These are phyloP conservation scores for Cephalopachus bancanus DNA, from an alignment of 2,797 vertebrate genomes.

Conservation along the genomic window DNA sequence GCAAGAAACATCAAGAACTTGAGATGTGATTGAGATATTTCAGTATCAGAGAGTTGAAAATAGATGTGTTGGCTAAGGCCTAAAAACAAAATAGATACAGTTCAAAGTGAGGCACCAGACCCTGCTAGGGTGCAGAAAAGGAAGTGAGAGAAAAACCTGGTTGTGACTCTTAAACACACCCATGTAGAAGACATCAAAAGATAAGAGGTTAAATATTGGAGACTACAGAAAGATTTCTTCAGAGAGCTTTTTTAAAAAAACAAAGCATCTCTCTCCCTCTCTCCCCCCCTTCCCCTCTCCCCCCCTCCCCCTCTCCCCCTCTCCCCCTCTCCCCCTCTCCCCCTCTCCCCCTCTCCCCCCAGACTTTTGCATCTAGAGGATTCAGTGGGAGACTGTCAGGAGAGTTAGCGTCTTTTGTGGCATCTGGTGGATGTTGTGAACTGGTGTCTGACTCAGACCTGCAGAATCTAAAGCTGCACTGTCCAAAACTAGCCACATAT, in stretches of 20 bases:
- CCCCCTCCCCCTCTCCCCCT: too few relatives aligned
- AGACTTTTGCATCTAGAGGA: not conserved
- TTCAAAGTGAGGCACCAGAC: conserved; percentile 4
- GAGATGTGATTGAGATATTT: not conserved
- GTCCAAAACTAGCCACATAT: not conserved
- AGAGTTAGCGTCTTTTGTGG: not conserved
- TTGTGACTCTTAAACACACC: conserved; percentile 8
- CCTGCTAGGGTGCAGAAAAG: not conserved
- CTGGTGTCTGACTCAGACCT: not conserved
- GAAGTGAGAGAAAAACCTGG: conserved; percentile 33
- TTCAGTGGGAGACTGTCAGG: not conserved
- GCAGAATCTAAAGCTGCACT: not conserved
- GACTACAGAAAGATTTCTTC: not conserved
- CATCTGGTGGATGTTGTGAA: not conserved
- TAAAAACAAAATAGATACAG: not conserved
- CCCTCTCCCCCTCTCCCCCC: too few relatives aligned
- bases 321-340: too few relatives aligned
- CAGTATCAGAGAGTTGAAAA: conserved; percentile 54
- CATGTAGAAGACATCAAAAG: not conserved
- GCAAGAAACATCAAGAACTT: conserved; percentile 29
- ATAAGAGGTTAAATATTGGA: not conserved
- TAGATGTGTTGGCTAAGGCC: not conserved
- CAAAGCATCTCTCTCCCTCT: too few relatives aligned
- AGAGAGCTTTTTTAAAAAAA: not conserved
- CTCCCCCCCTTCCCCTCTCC: too few relatives aligned